Base-by-base conservation (phyloP, 1,140 invertebrate species). In the Bombus polaris region DNA sequence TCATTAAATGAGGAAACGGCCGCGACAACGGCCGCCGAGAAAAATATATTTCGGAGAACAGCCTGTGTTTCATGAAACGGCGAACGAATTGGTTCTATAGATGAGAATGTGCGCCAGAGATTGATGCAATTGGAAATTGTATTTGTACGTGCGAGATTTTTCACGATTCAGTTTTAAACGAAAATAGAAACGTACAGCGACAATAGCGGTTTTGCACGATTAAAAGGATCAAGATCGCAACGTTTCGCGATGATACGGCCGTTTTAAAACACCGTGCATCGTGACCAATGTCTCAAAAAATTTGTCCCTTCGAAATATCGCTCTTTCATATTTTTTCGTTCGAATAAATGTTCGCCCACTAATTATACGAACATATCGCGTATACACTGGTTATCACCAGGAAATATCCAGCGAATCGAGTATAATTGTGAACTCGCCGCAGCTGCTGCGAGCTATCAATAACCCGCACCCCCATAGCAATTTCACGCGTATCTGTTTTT, bases 401-500 rank as follows among this genome's bases (percentile, higher is more conserved):
- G 8, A 44, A 18, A 44, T 32, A 47, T 44, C 2, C n/a, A 10
- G 5, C 13, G 42, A 22, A 32, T 44, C 71, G 42, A 73, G n/a
- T 32, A 22, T 42, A 22, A n/a, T 73, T 32, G 3, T 10, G 42
- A 32, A 44, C 71, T 10, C 22, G 37, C 13, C 42, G n/a, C 71
- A 73, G 15, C 32, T 35, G 39, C 22, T 35, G n/a, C 73, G 42
- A 75, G n/a, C 35, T n/a, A 75, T 75, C 73, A 53, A 75, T 75
- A 75, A 75, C 73, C 32, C 8, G 18, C 22, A 22, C 22, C 18
- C 44, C 73, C n/a, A 13, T 35, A 66, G 59, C n/a, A 78, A 78
- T 78, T 78, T 78, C 76, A 13, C 39, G 59, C 39, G 39, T 44
- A 66, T 83, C 81, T 28, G 42, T 35, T 83, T 76, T 66, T 74